phyloP scores from a whole-genome alignment of 2,888 invertebrate species.

The Taenaris catops region DNA sequence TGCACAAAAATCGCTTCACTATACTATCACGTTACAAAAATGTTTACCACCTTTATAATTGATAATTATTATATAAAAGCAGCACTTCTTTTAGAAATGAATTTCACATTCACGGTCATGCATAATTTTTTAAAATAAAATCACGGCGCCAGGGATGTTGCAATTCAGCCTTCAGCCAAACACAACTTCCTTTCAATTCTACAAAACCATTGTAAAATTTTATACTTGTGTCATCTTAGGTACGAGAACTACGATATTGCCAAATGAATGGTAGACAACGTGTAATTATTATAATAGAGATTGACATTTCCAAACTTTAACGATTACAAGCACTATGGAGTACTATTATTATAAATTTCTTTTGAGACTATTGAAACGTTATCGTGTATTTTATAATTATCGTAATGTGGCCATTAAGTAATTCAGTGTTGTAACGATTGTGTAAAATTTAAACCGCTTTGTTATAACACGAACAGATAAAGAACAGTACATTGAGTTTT shows the following conservation, averaged over 20 bases:
- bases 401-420: background rate
- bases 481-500: too few species aligned
- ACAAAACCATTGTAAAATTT: slow-evolving; percentile 25
- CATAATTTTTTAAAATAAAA: slow-evolving; percentile 26
- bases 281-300: slow-evolving; percentile 13
- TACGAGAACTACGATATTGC: slow-evolving; percentile 2
- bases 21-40: too few species aligned
- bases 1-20: too few species aligned
- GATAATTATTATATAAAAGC: too few species aligned
- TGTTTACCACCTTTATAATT: too few species aligned
- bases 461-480: too few species aligned
- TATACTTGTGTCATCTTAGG: slow-evolving; percentile 3
- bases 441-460: too few species aligned
- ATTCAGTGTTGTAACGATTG: too few species aligned
- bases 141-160: slow-evolving; percentile 32
- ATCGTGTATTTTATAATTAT: slow-evolving; percentile 4
- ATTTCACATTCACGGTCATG: too few species aligned
- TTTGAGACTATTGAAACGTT: slow-evolving; percentile 4
- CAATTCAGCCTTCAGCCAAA: slow-evolving; percentile 37
- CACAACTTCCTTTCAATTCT: slow-evolving; percentile 34
- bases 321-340: background rate
- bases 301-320: slow-evolving; percentile 6
- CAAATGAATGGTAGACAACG: slow-evolving; percentile 11
- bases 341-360: slow-evolving; percentile 7
- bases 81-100: too few species aligned